Conservation (phyloP, 2,797 vertebrate genomes). For the Diplodus puntazzo region DNA sequence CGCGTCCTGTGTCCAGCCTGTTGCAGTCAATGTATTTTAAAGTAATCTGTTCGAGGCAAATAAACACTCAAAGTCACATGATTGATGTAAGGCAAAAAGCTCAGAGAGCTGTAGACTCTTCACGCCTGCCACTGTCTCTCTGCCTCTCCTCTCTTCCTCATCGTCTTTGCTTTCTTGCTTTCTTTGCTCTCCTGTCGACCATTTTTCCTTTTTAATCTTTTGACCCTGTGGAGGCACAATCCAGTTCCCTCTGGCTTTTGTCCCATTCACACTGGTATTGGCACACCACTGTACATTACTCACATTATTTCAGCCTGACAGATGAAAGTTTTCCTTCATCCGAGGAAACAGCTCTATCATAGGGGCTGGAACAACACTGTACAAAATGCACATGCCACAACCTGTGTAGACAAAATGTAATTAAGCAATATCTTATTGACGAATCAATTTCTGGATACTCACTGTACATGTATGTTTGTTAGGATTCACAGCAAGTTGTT, state of each 20-base stretch:
- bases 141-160: background rate
- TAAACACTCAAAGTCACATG: no score
- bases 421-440: background rate
- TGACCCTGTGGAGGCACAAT: constrained; percentile 10
- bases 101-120: background rate
- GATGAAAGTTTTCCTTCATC: constrained; percentile 17
- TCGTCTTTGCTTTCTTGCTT: background rate
- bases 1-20: no score
- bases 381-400: background rate
- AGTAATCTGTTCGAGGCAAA: no score
- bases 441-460: background rate
- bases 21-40: no score
- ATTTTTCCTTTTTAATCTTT: constrained; percentile 5
- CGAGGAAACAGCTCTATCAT: constrained; percentile 14
- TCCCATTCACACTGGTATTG: constrained; percentile 3
- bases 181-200: background rate
- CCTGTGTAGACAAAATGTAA: background rate
- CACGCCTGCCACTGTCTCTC: background rate
- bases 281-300: constrained; percentile 2
- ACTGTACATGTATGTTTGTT: background rate
- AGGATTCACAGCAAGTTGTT: background rate
- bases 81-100: no score
- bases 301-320: constrained; percentile 17
- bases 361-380: background rate
- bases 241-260: constrained; percentile 1